A percentile compares a stretch with the other conserved stretches of the same genome.
phyloP scores from a whole-genome alignment of 1,140 invertebrate species.

The Halictus rubicundus region DNA sequence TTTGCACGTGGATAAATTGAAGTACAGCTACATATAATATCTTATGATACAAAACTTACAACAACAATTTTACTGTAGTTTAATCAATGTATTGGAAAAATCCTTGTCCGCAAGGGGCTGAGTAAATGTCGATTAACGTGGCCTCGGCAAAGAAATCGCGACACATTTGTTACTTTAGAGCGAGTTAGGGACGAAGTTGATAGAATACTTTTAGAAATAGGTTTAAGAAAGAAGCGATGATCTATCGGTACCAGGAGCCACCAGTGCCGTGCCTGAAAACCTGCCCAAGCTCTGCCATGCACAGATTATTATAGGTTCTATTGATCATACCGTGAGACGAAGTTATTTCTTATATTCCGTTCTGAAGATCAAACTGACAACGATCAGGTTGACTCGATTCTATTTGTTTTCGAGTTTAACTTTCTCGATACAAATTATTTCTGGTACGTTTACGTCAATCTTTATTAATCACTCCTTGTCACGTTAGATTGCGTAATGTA shows the following conservation, averaged over 20 bases:
- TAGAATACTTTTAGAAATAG: too few relatives aligned
- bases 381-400: not conserved
- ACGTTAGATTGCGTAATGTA: too few relatives aligned
- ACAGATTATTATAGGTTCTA: constrained; percentile 64
- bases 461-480: too few relatives aligned
- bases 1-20: too few relatives aligned
- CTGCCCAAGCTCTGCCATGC: constrained; percentile 58
- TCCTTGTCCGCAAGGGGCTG: too few relatives aligned
- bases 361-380: not conserved
- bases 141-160: not conserved
- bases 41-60: too few relatives aligned
- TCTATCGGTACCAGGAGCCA: constrained; percentile 62
- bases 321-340: constrained; percentile 46
- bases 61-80: too few relatives aligned
- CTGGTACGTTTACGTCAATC: too few relatives aligned
- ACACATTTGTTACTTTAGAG: not conserved
- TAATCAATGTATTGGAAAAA: too few relatives aligned
- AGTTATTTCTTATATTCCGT: constrained; percentile 51
- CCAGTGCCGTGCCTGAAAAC: constrained; percentile 56
- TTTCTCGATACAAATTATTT: not conserved
- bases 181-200: not conserved
- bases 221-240: constrained; percentile 32
- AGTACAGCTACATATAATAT: too few relatives aligned
- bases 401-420: not conserved
- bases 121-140: not conserved